Base-by-base conservation (phyloP, 1,140 invertebrate species). In the Drosophila burlai region DNA sequence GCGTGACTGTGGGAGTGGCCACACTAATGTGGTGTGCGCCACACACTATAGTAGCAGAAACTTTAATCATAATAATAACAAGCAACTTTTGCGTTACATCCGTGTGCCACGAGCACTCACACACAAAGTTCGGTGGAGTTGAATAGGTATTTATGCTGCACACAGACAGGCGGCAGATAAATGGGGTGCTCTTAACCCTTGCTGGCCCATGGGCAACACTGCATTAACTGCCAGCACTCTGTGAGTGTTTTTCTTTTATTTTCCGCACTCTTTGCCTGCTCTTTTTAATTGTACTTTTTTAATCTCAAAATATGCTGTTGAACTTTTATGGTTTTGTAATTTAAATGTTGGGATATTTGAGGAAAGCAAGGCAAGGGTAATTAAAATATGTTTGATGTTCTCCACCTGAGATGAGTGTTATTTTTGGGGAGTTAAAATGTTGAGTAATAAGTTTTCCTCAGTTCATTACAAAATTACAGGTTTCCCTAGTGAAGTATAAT, bases 11-110 rank as follows among this genome's bases (percentile, higher is more conserved):
- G 60, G 47, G 47, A 40, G 64, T 60, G 76, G 72, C 68, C 79
- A 65, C 79, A 83, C 80, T 79, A 90, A 90, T 87, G 78, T 89
- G 66, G 59, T 46, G 52, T 61, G 43, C 26, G 64, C 34, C 18
- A 52, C 36, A 45, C 50, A 40, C 54, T 26, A 57, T 42, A 67
- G 61, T 34, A 72, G 68, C 54, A 52, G 42, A 26, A 89, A 89
- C 85, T 90, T 89, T 90, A 84, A 89, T 89, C 84, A 90, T 89
- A 84, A 89, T 89, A 90, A 87, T 89, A 87, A 83, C 80, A 87
- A 68, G 79, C 47, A 79, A 89, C 69, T 87, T 87, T 77, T 84
- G 77, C 69, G 74, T 78, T 85, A 85, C 76, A 81, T 85, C 73
- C 82, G 54, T 63, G 78, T 63, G 82, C 74, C 69, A 73, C 43